Conservation (phyloP, 2,888 invertebrate species). For the Siphlonurus alternatus region DNA sequence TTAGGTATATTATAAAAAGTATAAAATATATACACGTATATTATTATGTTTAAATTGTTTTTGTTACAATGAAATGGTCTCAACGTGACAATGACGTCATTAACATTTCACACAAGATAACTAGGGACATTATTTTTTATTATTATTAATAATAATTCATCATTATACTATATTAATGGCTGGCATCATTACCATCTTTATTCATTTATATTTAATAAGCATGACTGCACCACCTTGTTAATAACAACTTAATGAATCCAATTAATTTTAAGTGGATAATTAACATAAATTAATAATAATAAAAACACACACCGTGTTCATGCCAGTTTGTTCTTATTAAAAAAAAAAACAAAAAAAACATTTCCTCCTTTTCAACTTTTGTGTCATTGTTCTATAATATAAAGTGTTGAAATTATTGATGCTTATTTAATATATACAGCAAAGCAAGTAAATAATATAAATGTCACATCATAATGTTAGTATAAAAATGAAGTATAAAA, state of each 20-base stretch:
- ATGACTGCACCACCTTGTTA: background rate
- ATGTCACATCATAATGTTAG: no score
- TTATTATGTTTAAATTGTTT: background rate
- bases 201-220: background rate
- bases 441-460: no score
- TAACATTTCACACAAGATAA: background rate
- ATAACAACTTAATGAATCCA: background rate
- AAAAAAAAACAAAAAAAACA: no score
- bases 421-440: no score
- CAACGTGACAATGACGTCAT: background rate
- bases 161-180: background rate
- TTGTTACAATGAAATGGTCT: background rate
- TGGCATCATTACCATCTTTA: background rate
- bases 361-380: no score
- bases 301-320: no score
- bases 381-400: no score
- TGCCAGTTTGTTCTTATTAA: no score
- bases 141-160: background rate
- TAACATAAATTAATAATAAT: background rate
- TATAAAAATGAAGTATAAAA: no score
- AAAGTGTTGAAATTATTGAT: no score
- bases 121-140: background rate
- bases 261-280: background rate
- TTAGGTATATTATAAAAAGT: background rate
- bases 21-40: no score